Base-by-base conservation (phyloP, 2,888 invertebrate genomes). In the Lochmaea capreae region DNA sequence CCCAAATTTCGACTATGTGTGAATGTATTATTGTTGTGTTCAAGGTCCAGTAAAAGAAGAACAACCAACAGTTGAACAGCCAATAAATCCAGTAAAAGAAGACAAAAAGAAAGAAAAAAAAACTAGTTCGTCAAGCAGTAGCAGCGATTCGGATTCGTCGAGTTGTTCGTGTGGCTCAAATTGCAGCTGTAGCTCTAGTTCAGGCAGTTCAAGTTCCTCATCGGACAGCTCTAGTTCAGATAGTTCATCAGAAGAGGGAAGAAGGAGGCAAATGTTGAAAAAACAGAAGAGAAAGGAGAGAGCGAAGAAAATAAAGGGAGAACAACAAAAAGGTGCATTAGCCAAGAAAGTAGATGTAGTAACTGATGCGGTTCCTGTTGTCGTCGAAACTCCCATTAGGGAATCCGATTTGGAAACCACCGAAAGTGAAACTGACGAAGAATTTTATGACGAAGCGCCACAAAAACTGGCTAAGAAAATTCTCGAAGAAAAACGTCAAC, bases 341-440 rank as follows among this genome's bases (percentile, higher is more conserved):
- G 26, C 18, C 42, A 83, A 83, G 18, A 83, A 85, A 8, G 88
- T 89, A 80, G 89, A 90, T 82, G 88, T 90, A 1, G 89, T 89
- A 78, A 89, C 89, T 5, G 72, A 72, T n/a, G 74, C 70, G 22
- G 16, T 67, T 14, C 62, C 75, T 0, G 66, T 75, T 12, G 49
- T 76, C 12, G 65, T 88, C 0, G 93, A 93, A 80, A 89, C 91
- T 1, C 88, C 91, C 1, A 91, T 95, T 76, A 89, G 91, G 49
- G 96, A 96, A 87, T 94, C 95, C 0, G 96, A 96, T 87, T 89
- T 96, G 67, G 95, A 95, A 80, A 96, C 96, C 0, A 92, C 93
- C 16, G 94, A 95, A 86, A 93, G 94, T 65, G 94, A 94, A 77
- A 95, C 95, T 0, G 95, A 95, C 85, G 95, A 95, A 87, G 95